Base-by-base conservation (phyloP, 2,888 invertebrate genomes). In the Eristalis pertinax region DNA sequence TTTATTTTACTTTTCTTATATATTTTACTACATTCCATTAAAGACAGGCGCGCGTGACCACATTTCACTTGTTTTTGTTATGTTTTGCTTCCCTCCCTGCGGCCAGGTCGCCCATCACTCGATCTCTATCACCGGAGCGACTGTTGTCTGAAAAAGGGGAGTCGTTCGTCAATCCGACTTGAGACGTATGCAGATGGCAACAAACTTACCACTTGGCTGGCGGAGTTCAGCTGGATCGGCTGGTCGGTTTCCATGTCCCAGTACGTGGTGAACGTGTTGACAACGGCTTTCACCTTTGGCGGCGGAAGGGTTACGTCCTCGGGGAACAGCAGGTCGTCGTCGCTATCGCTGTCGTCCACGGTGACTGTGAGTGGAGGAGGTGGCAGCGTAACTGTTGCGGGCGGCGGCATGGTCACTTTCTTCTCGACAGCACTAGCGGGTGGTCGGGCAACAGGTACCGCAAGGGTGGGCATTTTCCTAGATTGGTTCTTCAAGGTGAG, bases 191-290 rank as follows among this genome's bases (percentile, higher is more conserved):
- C 8, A 13, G 38, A 24, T 56, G 11, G n/a, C 29, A 2, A 19
- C 11, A 0, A 7, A 69, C 84, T 0, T 58, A 85, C 85, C 82
- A 13, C 4, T 13, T 73, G 60, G 3, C 13, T 64, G 19, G 35
- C 3, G 2, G 81, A 65, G 26, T 85, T 77, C 0, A 86, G 32
- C 11, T 62, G 24, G 13, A 86, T 78, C 3, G 67, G 78, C 10
- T 65, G 26, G 1, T 63, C 67, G 1, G 63, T 67, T n/a, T 86
- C 78, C 75, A 86, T 58, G 24, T 86, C 86, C 41, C 41, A 86
- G 70, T 86, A 86, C 1, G 86, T 86, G 19, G 78, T 78, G 22
- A 83, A 86, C 0, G 86, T 86, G 15, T 86, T 64, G 22, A 41
- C n/a, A 0, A 82, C 19, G n/a, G 62, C 4, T 32, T 78, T 86